A percentile compares a stretch with the other conserved stretches of the same genome.
Conservation (phyloP, 2,888 invertebrate genomes). For the Parasteatoda lunata region DNA sequence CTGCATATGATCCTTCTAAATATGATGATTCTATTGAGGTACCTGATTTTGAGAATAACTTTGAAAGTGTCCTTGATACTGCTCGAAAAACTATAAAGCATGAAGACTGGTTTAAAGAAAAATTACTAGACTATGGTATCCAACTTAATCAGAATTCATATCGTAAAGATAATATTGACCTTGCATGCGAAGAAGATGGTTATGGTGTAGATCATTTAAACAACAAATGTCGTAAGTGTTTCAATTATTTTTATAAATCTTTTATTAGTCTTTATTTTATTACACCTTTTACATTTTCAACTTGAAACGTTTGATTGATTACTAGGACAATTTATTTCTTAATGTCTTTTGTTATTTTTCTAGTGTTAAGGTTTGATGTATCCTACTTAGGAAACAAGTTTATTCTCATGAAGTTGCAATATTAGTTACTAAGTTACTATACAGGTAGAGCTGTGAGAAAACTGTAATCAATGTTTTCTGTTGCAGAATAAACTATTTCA, state of each 20-base stretch:
- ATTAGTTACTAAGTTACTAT: background rate
- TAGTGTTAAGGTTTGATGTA: background rate
- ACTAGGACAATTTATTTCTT: too few species aligned
- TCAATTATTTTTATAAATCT: background rate
- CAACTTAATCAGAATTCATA: slow-evolving; percentile 9
- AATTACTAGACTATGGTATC: background rate
- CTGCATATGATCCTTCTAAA: slow-evolving; percentile 21
- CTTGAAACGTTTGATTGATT: too few species aligned
- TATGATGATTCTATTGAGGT: slow-evolving; percentile 16
- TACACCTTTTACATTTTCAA: too few species aligned
- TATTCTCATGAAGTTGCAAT: background rate
- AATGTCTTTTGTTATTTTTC: too few species aligned
- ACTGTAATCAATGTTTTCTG: too few species aligned
- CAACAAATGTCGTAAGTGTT: slow-evolving; percentile 31
- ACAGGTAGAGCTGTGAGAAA: too few species aligned
- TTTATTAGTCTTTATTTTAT: too few species aligned
- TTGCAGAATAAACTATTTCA: too few species aligned
- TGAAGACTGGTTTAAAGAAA: background rate
- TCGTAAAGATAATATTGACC: slow-evolving; percentile 2
- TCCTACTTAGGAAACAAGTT: background rate
- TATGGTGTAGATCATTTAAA: slow-evolving; percentile 36
- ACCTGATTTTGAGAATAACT: slow-evolving; percentile 11
- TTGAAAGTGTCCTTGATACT: slow-evolving; percentile 20
- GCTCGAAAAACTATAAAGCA: background rate
- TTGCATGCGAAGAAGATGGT: slow-evolving; percentile 28